These are phyloP conservation scores for Nematolebias whitei DNA, from an alignment of 2,113 vertebrate species.

Conservation along the genomic window DNA sequence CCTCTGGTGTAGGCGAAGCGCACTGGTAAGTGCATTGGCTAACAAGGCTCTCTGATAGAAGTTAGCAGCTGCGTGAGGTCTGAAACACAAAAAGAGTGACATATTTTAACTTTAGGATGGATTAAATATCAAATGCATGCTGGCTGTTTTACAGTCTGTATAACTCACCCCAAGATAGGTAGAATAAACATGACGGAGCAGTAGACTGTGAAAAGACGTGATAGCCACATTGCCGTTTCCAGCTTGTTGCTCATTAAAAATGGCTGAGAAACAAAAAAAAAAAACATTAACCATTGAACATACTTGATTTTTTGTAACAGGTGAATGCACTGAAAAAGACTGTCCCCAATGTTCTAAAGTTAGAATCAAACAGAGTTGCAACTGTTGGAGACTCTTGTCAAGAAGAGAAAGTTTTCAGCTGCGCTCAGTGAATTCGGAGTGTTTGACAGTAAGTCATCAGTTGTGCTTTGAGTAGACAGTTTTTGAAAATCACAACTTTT, in stretches of 20 bases:
- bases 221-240: constrained; percentile 99
- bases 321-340: neutral
- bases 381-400: neutral
- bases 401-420: too few species aligned
- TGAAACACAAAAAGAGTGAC: constrained; percentile 69
- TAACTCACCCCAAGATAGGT: constrained; percentile 92
- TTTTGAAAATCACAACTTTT: too few species aligned
- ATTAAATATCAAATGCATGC: neutral
- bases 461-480: too few species aligned
- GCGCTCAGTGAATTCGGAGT: too few species aligned
- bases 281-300: neutral
- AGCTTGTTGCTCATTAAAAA: constrained; percentile 95
- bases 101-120: neutral
- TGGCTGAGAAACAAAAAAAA: constrained; percentile 82
- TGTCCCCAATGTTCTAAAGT: neutral
- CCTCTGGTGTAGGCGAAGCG: constrained; percentile 93
- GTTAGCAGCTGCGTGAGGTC: constrained; percentile 92
- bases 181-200: constrained; percentile 97
- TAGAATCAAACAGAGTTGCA: neutral
- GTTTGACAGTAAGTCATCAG: too few species aligned
- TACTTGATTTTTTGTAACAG: neutral
- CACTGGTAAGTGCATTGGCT: constrained; percentile 96
- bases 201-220: constrained; percentile 95
- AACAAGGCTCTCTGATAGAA: constrained; percentile 98
- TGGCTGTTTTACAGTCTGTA: neutral